Base-by-base conservation (phyloP, 1,140 invertebrate species). In the Megalonaias nervosa region DNA sequence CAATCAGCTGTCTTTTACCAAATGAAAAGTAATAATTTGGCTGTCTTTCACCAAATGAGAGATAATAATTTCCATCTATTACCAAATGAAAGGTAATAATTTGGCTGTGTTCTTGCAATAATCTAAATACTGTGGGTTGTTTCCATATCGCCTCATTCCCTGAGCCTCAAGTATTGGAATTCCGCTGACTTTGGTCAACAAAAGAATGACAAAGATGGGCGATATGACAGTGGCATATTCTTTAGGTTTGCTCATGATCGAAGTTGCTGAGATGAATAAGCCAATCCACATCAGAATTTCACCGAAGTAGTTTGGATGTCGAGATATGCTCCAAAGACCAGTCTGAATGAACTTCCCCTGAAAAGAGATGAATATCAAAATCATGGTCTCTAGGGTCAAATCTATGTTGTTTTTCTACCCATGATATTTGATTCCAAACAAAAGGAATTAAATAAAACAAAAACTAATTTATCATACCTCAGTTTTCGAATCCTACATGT, bases 251-350 rank as follows among this genome's bases (percentile, higher is more conserved):
- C 64, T 75, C 67, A 89, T 70, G 9, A 77, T 79, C 11, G 79
- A 74, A 1, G 74, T 71, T 15, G 87, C 80, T 13, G 86, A 82
- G 11, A 96, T 93, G 86, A 97, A 98, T 64, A 98, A 94, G 1
- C 97, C 97, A 94, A 95, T 96, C 97, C 97, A 98, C n/a, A 98
- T 93, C 0, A 97, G 93, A 57, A 98, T 96, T 91, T 98, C 97
- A 1, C 97, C 97, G 89, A 98, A 97, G 87, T 98, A 98, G 89
- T 98, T 98, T 0, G 97, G 97, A 92, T 98, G 97, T 75, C 97
- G 93, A 0, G 96, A 97, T 17, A 97, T 86, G 68, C 94, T 94
- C 97, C 97, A 98, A 16, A 98, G 90, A 15, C 96, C 95, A 65
- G 77, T 65, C 4, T 55, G 67, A 57, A 89, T 89, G 70, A 88